Evolutionary conservation across 1,140 invertebrate species (phyloP), one percentile per base, ranked within the genome.

Genomic region (Harpegnathos saltator): DNA sequence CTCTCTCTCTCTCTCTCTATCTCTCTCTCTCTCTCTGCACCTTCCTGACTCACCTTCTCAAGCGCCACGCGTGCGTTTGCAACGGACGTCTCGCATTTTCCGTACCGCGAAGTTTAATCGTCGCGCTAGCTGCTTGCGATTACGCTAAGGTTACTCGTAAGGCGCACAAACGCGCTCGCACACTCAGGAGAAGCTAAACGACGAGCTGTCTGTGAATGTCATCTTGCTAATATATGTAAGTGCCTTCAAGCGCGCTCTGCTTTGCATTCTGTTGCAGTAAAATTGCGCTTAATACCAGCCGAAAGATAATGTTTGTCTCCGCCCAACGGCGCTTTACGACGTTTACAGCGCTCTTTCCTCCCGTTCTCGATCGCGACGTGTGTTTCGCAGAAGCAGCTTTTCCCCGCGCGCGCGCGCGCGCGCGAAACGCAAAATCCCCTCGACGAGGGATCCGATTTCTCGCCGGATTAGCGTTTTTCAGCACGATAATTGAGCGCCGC

Each of bases 121-220:
- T 7, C 44, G n/a, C 33, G 22, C 19, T 52, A 65, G 59, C 24
- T 54, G 26, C 19, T 77, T 19, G 50, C 74, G 62, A 68, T 68
- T 77, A 77, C 61, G 63, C 50, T 29, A 58, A 66, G 33, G 33
- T 66, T 58, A 65, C 38, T 48, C 52, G 65, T 38, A n/a, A 58
- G 48, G 54, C 33, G 38, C 26, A 44, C 9, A 54, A 66, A 9
- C 33, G 22, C 29, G 26, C 33, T 33, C 15, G 58, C 22, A 5
- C 29, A 29, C 44, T 29, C 54, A 11, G 7, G 15, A 17, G 19
- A 50, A 54, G 14, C 48, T 33, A 44, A 44, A 12, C 44, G 22
- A 17, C 22, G 58, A 50, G n/a, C 12, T 56, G 48, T 63, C 29
- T 54, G 17, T 7, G 19, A 77, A 44, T 65, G 72, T 62, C 50